Conservation (phyloP, 2,797 vertebrate genomes). For the Xiphorhynchus erythropygius region DNA sequence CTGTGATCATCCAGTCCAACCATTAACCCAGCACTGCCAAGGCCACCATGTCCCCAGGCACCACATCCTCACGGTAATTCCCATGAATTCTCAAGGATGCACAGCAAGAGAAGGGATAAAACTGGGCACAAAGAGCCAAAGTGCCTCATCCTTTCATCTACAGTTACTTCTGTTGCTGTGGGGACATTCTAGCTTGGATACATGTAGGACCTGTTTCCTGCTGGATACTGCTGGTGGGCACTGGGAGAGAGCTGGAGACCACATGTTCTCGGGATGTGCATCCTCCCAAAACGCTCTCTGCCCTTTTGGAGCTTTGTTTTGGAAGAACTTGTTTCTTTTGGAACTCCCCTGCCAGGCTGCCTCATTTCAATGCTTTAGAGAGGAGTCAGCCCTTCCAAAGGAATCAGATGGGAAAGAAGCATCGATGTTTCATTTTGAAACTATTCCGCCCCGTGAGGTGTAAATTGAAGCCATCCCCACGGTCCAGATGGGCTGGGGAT, state of each 20-base stretch:
- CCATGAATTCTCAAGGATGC: background rate
- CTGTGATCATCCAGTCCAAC: background rate
- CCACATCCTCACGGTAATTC: background rate
- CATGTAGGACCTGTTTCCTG: fast-evolving
- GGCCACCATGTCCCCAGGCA: background rate
- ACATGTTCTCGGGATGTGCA: fast-evolving
- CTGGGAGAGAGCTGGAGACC: background rate
- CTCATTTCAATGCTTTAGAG: background rate
- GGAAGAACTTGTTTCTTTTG: background rate
- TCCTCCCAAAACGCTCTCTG: background rate
- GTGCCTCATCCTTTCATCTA: background rate
- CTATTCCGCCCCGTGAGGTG: background rate
- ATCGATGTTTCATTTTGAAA: background rate
- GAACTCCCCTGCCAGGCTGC: background rate
- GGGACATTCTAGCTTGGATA: background rate
- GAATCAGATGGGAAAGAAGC: background rate
- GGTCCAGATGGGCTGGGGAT: background rate
- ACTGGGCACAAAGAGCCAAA: background rate
- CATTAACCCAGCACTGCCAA: background rate
- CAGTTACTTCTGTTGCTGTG: background rate
- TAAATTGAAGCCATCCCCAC: background rate
- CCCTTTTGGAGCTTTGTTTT: background rate
- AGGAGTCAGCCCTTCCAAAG: background rate
- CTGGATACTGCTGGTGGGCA: background rate
- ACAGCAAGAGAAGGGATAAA: background rate